phyloP scores from a whole-genome alignment of 2,113 vertebrate species.

The Upupa epops region DNA sequence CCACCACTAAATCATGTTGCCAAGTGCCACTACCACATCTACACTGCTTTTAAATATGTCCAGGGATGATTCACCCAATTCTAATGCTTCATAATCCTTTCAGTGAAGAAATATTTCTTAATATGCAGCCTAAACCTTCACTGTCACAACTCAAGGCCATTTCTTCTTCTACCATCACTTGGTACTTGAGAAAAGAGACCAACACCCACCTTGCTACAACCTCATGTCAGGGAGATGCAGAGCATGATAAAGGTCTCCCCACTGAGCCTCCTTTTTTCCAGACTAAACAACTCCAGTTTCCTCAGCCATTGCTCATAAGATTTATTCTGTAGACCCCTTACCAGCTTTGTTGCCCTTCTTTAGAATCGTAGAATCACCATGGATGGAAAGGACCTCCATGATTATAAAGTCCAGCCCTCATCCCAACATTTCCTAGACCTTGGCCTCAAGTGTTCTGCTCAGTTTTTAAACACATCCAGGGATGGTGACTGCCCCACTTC shows the following conservation, averaged over 20 bases:
- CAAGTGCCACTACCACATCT: accelerated
- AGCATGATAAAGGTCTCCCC: background rate
- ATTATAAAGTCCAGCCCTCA: too few relatives aligned
- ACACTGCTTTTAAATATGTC: background rate
- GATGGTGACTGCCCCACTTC: too few relatives aligned
- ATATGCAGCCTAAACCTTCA: background rate
- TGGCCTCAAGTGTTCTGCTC: too few relatives aligned
- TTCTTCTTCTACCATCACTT: background rate
- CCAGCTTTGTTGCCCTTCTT: background rate
- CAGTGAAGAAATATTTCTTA: background rate
- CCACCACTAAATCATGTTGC: background rate
- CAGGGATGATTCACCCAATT: background rate
- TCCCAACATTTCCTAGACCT: too few relatives aligned
- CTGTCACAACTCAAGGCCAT: background rate
- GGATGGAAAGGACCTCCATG: too few relatives aligned
- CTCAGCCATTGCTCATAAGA: accelerated
- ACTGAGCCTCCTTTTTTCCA: background rate
- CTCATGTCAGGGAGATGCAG: background rate
- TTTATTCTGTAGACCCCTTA: background rate
- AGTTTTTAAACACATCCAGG: too few relatives aligned
- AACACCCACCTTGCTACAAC: accelerated
- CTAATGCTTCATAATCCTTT: background rate
- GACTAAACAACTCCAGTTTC: background rate
- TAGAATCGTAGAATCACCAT: too few relatives aligned
- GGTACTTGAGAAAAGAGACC: background rate